phyloP scores from a whole-genome alignment of 1,140 invertebrate species.

The Drosophila mauritiana region DNA sequence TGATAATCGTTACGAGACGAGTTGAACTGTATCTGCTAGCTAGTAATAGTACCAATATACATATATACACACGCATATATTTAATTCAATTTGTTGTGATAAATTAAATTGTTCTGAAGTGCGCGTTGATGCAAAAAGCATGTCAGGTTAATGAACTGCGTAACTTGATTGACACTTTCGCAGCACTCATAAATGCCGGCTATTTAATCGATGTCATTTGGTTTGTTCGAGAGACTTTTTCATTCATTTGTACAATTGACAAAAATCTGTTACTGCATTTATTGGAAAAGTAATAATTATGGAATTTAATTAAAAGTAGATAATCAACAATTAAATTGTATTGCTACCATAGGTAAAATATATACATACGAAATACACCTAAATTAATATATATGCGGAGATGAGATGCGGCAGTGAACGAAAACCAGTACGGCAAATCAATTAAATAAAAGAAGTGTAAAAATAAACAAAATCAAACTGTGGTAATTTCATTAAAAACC shows the following conservation, averaged over 20 bases:
- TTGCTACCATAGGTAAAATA: slow-evolving; percentile 69
- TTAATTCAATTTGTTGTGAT: slow-evolving; percentile 73
- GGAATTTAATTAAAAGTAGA: slow-evolving; percentile 72
- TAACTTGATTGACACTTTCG: slow-evolving; percentile 51
- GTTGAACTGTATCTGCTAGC: slow-evolving; percentile 49
- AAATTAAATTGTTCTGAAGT: slow-evolving; percentile 63
- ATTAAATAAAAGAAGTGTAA: slow-evolving; percentile 70
- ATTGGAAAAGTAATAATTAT: slow-evolving; percentile 52
- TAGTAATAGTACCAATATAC: slow-evolving; percentile 35
- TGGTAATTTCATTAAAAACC: slow-evolving; percentile 67
- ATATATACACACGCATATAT: slow-evolving; percentile 34
- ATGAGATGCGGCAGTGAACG: slow-evolving; percentile 27
- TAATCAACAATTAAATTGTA: slow-evolving; percentile 77
- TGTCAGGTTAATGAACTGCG: slow-evolving; percentile 28
- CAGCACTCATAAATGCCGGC: slow-evolving; percentile 33
- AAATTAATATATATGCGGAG: slow-evolving; percentile 23
- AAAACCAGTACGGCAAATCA: slow-evolving; percentile 65
- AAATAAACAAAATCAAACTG: slow-evolving; percentile 68
- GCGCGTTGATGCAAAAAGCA: slow-evolving; percentile 33
- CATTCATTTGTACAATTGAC: slow-evolving; percentile 18
- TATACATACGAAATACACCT: slow-evolving; percentile 39
- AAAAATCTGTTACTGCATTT: slow-evolving; percentile 37
- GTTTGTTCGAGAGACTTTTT: slow-evolving; percentile 4
- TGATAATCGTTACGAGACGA: slow-evolving; percentile 13
- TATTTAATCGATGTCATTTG: slow-evolving; percentile 21